phyloP scores from a whole-genome alignment of 2,888 invertebrate species.

The Drosophila paucipuncta region DNA sequence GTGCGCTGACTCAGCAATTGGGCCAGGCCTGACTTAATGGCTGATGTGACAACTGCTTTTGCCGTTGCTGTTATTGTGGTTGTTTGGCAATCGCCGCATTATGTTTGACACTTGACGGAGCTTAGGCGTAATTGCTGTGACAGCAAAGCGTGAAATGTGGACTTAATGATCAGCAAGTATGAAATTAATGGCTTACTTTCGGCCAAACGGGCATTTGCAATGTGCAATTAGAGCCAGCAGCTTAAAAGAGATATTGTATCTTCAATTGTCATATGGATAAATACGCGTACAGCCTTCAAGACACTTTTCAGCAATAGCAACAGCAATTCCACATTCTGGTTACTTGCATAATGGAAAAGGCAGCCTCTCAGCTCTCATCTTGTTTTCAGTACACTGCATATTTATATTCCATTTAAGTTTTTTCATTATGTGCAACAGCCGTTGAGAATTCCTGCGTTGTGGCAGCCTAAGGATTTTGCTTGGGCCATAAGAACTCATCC shows the following conservation, averaged over 20 bases:
- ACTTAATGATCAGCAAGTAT: constrained; percentile 75
- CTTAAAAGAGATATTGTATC: constrained; percentile 36
- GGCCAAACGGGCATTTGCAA: constrained; percentile 16
- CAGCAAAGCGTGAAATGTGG: constrained; percentile 62
- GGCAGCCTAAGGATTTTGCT: constrained; percentile 55
- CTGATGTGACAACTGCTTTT: constrained; percentile 66
- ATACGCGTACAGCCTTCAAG: background rate
- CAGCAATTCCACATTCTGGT: constrained; percentile 3
- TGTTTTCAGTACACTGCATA: constrained; percentile 27
- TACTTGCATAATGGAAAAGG: constrained; percentile 21
- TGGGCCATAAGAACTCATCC: constrained; percentile 34
- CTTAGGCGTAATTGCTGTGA: constrained; percentile 74
- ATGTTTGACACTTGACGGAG: constrained; percentile 77
- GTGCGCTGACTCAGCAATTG: constrained; percentile 61
- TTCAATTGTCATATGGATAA: constrained; percentile 24
- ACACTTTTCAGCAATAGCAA: background rate
- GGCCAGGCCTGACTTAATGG: constrained; percentile 65
- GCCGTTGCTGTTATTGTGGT: constrained; percentile 25
- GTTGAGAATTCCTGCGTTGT: constrained; percentile 30
- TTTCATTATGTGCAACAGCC: constrained; percentile 59
- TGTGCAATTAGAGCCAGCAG: constrained; percentile 47
- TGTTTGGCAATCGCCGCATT: constrained; percentile 59
- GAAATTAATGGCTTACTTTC: constrained; percentile 74
- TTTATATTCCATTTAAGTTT: constrained; percentile 77
- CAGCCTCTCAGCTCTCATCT: background rate